Base-by-base conservation (phyloP, 2,888 invertebrate species). In the Drosophila fulvimacula region DNA sequence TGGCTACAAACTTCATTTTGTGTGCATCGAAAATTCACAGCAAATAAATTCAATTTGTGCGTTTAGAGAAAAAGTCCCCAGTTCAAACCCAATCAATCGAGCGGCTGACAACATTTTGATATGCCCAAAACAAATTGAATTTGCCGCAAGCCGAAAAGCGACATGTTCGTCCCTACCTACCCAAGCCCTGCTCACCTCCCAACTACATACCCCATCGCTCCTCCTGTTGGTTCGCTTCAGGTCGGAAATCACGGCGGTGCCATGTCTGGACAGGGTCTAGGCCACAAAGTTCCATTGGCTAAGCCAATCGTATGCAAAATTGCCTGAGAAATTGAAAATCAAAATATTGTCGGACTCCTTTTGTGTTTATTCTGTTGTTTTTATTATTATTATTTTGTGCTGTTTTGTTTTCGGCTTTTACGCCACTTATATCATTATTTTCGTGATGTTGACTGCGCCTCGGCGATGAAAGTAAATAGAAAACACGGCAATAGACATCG, bases 21-120 rank as follows among this genome's bases (percentile, higher is more conserved):
- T 88, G 81, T 75, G 84, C 87, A 81, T 68, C 78, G 82, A 48
- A 87, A 83, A 84, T 84, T 89, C 85, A 79, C 82, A 76, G 85
- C 82, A 76, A 89, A 84, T 84, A 89, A 84, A 84, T 84, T 84
- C 88, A 89, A 84, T 89, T 89, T 84, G 73, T 64, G 65, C 84
- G 80, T 66, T 89, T 87, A 81, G 84, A 64, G 57, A 41, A 38
- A 39, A 36, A 38, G 56, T 44, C 41, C 39, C 60, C 49, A 38
- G 34, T 13, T 39, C 66, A 57, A 69, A 65, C 69, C 63, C 63
- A 76, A 76, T 76, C 76, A 79, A 63, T 76, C 66, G 72, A 51
- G 61, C 58, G 68, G 67, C 79, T 76, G 76, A 88, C 88, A 84
- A 89, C 89, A 87, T 88, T 83, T 83, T 89, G 76, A 87, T 87